Base-by-base conservation (phyloP, 2,888 invertebrate species). In the Macropis europaea region DNA sequence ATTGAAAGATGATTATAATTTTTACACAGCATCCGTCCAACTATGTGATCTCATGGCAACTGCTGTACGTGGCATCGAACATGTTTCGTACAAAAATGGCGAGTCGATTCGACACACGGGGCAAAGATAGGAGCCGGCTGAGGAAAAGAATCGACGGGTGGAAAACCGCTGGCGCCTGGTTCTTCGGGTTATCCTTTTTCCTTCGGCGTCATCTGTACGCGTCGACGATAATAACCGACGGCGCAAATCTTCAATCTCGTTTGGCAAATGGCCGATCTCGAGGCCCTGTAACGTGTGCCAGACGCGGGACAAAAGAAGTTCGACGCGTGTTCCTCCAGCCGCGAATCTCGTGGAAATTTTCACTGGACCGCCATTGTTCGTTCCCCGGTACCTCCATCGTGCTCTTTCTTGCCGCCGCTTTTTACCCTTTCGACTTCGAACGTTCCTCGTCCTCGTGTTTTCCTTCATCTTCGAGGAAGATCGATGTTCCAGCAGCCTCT, bases 251-350 rank as follows among this genome's bases (percentile, higher is more conserved):
- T 72, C 82, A 70, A 81, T 81, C 79, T 81, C 81, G 81, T 81
- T 74, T 81, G 82, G 81, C 81, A 82, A 82, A 81, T 81, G 77
- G 82, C 82, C 81, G 81, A 81, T 82, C 76, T 79, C 54, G 64
- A 52, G 40, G 15, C 50, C 40, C 63, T 7, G 59, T 38, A 48
- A 28, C 56, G 64, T 57, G 68, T 61, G 69, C 66, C 66, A 72
- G 66, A 48, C 60, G n/a, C n/a, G 60, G 63, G 53, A 81, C 67
- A 63, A 71, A 77, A 78, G 79, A 75, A 75, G 64, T 64, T 48
- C 63, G 43, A 60, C 67, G 64, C 30, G 66, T 45, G 81, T 69
- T 63, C 60, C 26, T 56, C n/a, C n/a, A 56, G 53, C 71, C 56
- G 43, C 48, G 62, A 68, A 59, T 24, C 68, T n/a, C 63, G 63